Evolutionary conservation across 2,797 vertebrate species (phyloP), one percentile per base, ranked within the genome.

Genomic region (Paedocypris micromegethes): DNA sequence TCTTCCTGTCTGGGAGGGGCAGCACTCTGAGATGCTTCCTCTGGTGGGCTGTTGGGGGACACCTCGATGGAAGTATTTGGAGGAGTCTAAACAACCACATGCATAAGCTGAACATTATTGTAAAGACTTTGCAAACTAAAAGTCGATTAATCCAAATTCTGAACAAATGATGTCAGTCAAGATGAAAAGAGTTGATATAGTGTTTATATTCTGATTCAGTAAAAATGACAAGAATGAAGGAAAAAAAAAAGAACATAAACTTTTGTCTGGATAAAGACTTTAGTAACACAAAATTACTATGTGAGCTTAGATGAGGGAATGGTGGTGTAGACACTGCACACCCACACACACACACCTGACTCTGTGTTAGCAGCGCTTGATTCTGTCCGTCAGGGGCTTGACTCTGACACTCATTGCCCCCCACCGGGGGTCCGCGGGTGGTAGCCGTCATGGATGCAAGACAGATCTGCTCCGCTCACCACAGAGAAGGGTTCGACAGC

Each of bases 381-480:
- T 92, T 95, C 88, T 96, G 96, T 87, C 93, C 93, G 85, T 98
- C 96, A 78, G 96, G 95, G 87, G 95, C 94, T 89, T 90, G 89
- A 81, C 86, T 77, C 81, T 98, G 96, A 89, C 88, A 96, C 82
- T 98, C 97, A 90, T 97, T 98, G 91, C 94, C 94, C 91, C 96
- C 97, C 88, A 98, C 95, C 5, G 96, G 97, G 93, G 97, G 98
- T 91, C 97, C 96, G 94, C 96, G 96, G 89, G 96, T 98, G 88
- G 95, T 97, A 95, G 97, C 97, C 83, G 97, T 98, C 97, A 98
- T 99, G 93, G 96, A 94, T 90, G 96, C 92, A 76, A 93, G 93
- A 92, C 94, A 97, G 91, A 98, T 96, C 91, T 96, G 23, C 23
- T 23, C 23, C 23, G 23, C 23, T 23, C 23, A 23, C 23, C 23